These are phyloP conservation scores for Chironomus tentans DNA, from an alignment of 2,888 invertebrate genomes.

Conservation along the genomic window DNA sequence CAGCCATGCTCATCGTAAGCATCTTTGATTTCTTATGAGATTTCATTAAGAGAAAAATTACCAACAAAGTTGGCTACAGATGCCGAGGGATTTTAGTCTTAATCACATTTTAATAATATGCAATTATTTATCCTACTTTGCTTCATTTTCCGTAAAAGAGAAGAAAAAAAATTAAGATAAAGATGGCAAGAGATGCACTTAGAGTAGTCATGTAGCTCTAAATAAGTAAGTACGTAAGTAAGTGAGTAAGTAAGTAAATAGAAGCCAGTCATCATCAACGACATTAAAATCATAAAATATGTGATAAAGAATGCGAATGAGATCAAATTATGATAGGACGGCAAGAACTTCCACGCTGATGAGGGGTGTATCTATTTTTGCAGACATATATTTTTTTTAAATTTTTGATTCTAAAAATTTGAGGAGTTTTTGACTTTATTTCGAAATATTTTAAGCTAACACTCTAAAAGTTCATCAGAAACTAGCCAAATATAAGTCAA, in stretches of 20 bases:
- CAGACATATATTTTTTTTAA: too few species aligned
- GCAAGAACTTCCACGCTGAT: neutral
- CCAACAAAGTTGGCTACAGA: neutral
- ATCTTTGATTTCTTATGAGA: too few species aligned
- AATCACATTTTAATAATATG: conserved; percentile 26
- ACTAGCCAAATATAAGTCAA: too few species aligned
- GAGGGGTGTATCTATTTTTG: too few species aligned
- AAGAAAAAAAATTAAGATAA: neutral
- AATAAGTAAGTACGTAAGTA: neutral
- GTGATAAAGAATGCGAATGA: conserved; percentile 8
- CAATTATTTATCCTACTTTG: conserved; percentile 20
- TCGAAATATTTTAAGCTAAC: too few species aligned
- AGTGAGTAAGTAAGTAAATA: neutral
- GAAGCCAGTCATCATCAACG: neutral
- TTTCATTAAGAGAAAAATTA: neutral
- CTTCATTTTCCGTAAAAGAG: neutral
- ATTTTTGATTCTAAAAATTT: too few species aligned
- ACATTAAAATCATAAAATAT: conserved; percentile 18
- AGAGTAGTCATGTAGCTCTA: too few species aligned
- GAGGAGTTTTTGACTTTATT: too few species aligned
- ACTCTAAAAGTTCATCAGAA: too few species aligned
- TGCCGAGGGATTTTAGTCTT: conserved; percentile 23
- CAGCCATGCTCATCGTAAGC: too few species aligned
- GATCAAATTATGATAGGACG: neutral
- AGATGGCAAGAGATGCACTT: neutral